phyloP scores from a whole-genome alignment of 2,113 vertebrate genomes.

The Ariopsis seemanni region DNA sequence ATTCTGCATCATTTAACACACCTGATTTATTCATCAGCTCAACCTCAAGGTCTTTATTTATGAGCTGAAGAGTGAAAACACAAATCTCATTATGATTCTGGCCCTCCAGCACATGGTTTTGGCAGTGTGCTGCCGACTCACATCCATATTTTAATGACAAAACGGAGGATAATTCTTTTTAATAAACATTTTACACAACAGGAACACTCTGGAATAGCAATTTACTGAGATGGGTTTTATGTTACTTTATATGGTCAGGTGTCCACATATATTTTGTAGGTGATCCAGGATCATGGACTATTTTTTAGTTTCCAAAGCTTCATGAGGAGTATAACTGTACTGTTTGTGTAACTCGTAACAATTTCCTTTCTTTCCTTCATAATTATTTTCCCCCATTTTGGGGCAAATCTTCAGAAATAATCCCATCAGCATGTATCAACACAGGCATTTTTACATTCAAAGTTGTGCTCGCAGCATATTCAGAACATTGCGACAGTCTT shows the following conservation, averaged over 20 bases:
- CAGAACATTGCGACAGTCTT: not conserved
- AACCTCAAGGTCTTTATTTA: not conserved
- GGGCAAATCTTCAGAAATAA: not conserved
- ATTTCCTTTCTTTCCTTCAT: not conserved
- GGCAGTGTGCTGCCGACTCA: not conserved
- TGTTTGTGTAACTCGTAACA: not conserved
- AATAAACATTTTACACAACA: not conserved
- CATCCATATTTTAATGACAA: not conserved
- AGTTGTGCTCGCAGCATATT: not conserved
- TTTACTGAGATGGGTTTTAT: not conserved
- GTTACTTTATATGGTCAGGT: not conserved
- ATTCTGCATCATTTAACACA: not conserved
- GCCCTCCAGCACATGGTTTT: not conserved
- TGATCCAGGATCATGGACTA: not conserved
- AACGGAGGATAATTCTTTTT: not conserved
- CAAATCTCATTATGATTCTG: conserved; percentile 2
- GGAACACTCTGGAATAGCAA: not conserved
- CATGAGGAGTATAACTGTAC: not conserved
- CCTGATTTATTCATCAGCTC: conserved; percentile 9
- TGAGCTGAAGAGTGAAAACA: conserved; percentile 8
- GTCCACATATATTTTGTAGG: not conserved
- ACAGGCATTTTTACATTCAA: not conserved
- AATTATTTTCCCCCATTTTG: not conserved
- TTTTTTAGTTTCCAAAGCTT: not conserved
- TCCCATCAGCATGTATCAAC: not conserved